Base-by-base conservation (phyloP, 2,113 vertebrate genomes). In the Tor tambroides region DNA sequence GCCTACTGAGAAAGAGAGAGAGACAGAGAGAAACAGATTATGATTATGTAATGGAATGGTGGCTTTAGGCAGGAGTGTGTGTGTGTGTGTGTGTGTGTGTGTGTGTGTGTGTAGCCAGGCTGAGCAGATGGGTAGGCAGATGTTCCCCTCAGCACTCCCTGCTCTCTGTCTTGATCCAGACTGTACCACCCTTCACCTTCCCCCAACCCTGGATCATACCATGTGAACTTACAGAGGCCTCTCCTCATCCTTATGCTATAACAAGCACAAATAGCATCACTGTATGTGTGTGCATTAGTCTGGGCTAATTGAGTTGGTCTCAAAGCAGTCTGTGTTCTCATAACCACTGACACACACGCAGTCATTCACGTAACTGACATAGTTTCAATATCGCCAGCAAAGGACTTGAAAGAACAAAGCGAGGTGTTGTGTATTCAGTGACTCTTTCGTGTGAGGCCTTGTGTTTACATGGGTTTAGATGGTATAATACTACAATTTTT, bases 61-160 rank as follows among this genome's bases (percentile, higher is more conserved):
- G 43, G 43, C 43, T 46, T 46, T 46, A 12, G 43, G 43, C 43
- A 46, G 43, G 43, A 3, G 11, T 46, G 10, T 46, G 43, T 3
- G 11, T 46, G 43, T 38, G 1, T 38, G 38, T 38, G 38, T 7
- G 6, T 38, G 38, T 0, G 38, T 3, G 43, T 63, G 67, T 67
- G 38, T 88, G 83, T 84, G 79, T 77, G 10, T 83, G 81, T 85
- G 63, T 85, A 85, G 87, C 32, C 59, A 79, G 38, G 54, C 56
- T 21, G 69, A 85, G 69, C 87, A 88, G 87, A 85, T 88, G 87
- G 83, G 87, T 15, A 21, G 51, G 65, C 87, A 88, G 83, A 86
- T 86, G 87, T 86, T 85, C 74, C 82, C 59, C 38, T 56, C 84
- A 67, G 38, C 54, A 26, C n/a, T 75, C 43, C 76, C 76, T 74